A percentile compares a stretch with the other conserved stretches of the same genome.
Evolutionary conservation across 1,140 invertebrate genomes (phyloP).

Genomic region (Onthophagus taurus): DNA sequence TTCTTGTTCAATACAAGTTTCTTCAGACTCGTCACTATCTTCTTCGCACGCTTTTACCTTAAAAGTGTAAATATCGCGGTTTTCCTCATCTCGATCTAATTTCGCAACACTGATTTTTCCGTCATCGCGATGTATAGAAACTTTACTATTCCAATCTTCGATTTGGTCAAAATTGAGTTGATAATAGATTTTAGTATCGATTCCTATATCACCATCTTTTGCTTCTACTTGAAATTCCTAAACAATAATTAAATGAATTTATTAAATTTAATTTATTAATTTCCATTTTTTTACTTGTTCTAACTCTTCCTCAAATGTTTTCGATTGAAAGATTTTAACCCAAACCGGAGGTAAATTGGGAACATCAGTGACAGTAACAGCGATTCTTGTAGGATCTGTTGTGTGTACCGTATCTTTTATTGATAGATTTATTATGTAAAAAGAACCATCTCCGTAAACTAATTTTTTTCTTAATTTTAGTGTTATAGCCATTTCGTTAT

Average conservation of each 20-base stretch:
- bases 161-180: not conserved
- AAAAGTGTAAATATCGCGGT: conserved; percentile 8
- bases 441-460: not conserved
- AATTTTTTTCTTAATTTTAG: not conserved
- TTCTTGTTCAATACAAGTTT: not conserved
- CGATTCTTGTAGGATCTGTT: not conserved
- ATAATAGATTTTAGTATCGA: conserved; percentile 4
- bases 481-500: not conserved
- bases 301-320: conserved; percentile 8
- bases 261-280: not conserved
- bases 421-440: conserved; percentile 5
- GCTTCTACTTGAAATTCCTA: conserved; percentile 8
- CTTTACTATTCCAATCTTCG: too few relatives aligned
- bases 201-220: conserved; percentile 10
- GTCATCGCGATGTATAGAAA: not conserved
- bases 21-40: not conserved
- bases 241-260: not conserved
- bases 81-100: conserved; percentile 5
- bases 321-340: conserved; percentile 9
- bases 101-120: not conserved
- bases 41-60: conserved; percentile 9
- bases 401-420: not conserved
- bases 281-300: not conserved
- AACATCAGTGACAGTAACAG: conserved; percentile 7
- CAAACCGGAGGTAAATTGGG: conserved; percentile 7